Base-by-base conservation (phyloP, 2,888 invertebrate species). In the Philereme transversata region DNA sequence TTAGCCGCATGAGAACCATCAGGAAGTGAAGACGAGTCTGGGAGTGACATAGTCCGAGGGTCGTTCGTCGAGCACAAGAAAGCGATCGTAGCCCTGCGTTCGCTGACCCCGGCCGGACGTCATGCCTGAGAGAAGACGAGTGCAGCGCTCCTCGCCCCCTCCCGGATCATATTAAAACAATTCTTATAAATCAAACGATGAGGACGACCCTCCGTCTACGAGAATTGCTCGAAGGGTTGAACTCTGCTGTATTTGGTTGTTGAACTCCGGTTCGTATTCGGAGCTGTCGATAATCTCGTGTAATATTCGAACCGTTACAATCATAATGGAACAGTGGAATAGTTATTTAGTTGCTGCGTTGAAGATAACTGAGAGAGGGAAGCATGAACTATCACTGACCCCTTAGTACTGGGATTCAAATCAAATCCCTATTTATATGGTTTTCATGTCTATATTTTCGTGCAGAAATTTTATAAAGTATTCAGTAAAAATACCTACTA, bases 81-180 rank as follows among this genome's bases (percentile, higher is more conserved):
- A 88, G 82, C 82, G 82, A 82, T 81, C 83, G 76, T 66, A 79
- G 86, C 84, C 84, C 84, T 84, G 82, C 86, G 90, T 86, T 83
- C 90, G 84, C 82, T 87, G 90, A 90, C 90, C 90, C 86, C 89
- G 84, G 83, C 84, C 88, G 83, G 84, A 84, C 86, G 87, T 87
- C 86, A 89, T 87, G 90, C 82, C 86, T 87, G 82, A 89, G 82
- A 83, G 86, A 83, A 88, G 86, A 82, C 86, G 84, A 85, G 83
- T 82, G 88, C 86, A 84, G 81, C 81, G 80, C 81, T 78, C 77
- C 75, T 77, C 76, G 73, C 79, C 67, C 70, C 64, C 63, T 62
- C 68, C 70, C 77, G 64, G 65, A 67, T 68, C 65, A 68, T 65
- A 61, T 63, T 67, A 60, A 72, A 75, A 74, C 69, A 73, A 75